These are phyloP conservation scores for Chelidonichthys spinosus DNA, from an alignment of 2,797 vertebrate genomes.

Conservation along the genomic window DNA sequence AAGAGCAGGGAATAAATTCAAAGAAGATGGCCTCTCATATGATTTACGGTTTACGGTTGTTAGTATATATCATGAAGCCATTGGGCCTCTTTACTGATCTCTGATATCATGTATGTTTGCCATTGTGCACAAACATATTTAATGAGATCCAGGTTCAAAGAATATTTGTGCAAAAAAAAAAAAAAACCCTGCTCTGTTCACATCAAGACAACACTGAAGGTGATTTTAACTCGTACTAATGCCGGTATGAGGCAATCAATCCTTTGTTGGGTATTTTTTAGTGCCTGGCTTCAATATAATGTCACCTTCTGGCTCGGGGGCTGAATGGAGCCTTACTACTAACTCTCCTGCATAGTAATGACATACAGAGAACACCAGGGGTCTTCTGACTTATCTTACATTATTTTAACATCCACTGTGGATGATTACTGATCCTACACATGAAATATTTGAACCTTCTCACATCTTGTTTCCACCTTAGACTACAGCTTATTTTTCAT, in stretches of 20 bases:
- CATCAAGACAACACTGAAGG: neutral
- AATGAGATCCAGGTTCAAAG: slow-evolving; percentile 28
- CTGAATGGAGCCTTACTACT: slow-evolving; percentile 63
- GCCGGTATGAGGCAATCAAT: slow-evolving; percentile 39
- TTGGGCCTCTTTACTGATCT: slow-evolving; percentile 43
- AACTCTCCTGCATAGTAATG: slow-evolving; percentile 72
- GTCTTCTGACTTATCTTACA: slow-evolving; percentile 44
- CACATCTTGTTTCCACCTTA: neutral
- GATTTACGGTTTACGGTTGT: slow-evolving; percentile 59
- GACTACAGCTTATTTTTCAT: neutral
- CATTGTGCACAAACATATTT: slow-evolving; percentile 33
- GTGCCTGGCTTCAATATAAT: slow-evolving; percentile 61
- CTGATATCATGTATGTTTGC: slow-evolving; percentile 17
- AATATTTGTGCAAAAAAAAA: neutral
- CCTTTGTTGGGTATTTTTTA: slow-evolving; percentile 64
- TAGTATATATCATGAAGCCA: slow-evolving; percentile 45
- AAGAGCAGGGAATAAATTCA: slow-evolving; percentile 58
- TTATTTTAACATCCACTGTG: slow-evolving; percentile 22
- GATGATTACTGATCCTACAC: slow-evolving; percentile 6
- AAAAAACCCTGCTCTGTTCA: slow-evolving; percentile 6
- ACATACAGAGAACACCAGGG: slow-evolving; percentile 46
- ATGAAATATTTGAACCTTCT: neutral
- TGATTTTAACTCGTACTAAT: slow-evolving; percentile 47
- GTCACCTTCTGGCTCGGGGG: slow-evolving; percentile 64
- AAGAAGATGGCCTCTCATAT: slow-evolving; percentile 51